phyloP scores from a whole-genome alignment of 2,888 invertebrate species.

The Machimus rusticus region DNA sequence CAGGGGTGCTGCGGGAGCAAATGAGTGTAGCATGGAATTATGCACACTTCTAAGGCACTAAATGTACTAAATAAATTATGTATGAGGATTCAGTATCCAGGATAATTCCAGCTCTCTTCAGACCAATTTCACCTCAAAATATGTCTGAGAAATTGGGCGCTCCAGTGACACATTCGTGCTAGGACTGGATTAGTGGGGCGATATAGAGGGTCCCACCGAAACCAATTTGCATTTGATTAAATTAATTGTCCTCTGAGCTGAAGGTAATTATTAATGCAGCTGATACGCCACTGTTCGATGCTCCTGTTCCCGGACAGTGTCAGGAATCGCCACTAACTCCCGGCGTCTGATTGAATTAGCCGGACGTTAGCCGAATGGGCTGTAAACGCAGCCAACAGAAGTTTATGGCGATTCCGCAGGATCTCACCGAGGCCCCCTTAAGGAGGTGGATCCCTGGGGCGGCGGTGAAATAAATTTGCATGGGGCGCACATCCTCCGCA shows the following conservation, averaged over 20 bases:
- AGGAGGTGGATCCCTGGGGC: neutral
- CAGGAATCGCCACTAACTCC: neutral
- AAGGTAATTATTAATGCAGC: neutral
- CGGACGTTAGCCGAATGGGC: neutral
- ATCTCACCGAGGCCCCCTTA: neutral
- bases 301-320: neutral
- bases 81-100: neutral
- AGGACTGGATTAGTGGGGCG: neutral
- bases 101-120: neutral
- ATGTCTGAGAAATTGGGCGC: neutral
- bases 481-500: neutral
- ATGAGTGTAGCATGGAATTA: neutral
- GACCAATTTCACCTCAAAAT: neutral
- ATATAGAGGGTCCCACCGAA: neutral
- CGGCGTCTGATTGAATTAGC: neutral
- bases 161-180: neutral
- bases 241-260: neutral
- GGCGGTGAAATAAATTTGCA: neutral
- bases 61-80: conserved; percentile 2
- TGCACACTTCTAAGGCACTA: conserved; percentile 10
- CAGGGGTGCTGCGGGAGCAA: neutral
- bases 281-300: neutral
- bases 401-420: neutral
- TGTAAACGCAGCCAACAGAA: neutral
- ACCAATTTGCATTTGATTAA: conserved; percentile 17